Evolutionary conservation across 2,888 invertebrate species (phyloP).

Genomic region (Deilephila elpenor): DNA sequence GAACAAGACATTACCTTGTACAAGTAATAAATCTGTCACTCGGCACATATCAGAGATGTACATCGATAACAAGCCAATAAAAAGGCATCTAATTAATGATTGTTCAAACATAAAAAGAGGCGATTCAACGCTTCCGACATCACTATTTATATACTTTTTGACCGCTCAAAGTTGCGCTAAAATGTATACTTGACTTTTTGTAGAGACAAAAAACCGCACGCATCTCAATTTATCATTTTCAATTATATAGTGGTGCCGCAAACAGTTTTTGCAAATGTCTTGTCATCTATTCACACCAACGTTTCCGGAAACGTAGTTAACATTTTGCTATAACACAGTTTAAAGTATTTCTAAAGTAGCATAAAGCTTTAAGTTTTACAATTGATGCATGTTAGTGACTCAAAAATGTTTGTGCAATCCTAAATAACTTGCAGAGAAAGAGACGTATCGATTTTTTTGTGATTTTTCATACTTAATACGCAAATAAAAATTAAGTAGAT

Average conservation of each 20-base stretch:
- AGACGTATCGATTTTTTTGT: not conserved
- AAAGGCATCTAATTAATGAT: conserved; percentile 78
- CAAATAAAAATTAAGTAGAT: not conserved
- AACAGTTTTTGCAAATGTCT: conserved; percentile 68
- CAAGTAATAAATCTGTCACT: conserved; percentile 78
- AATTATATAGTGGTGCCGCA: conserved; percentile 61
- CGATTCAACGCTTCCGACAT: conserved; percentile 69
- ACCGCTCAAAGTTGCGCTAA: conserved; percentile 62
- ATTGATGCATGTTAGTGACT: not conserved
- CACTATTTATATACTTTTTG: conserved; percentile 66
- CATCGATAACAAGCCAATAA: conserved; percentile 73
- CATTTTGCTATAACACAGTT: conserved; percentile 37
- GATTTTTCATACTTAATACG: not conserved
- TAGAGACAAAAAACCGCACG: conserved; percentile 57
- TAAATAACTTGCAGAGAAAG: not conserved
- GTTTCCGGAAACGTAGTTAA: conserved; percentile 61
- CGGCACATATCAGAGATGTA: conserved; percentile 70
- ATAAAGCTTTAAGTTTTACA: not conserved
- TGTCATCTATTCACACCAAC: conserved; percentile 58
- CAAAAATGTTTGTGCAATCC: not conserved
- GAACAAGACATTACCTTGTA: conserved; percentile 69
- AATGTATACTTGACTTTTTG: conserved; percentile 64
- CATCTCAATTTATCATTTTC: conserved; percentile 63
- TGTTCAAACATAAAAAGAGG: conserved; percentile 72
- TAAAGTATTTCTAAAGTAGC: not conserved